Evolutionary conservation across 2,113 vertebrate species (phyloP).

Genomic region (Hippoglossus stenolepis): DNA sequence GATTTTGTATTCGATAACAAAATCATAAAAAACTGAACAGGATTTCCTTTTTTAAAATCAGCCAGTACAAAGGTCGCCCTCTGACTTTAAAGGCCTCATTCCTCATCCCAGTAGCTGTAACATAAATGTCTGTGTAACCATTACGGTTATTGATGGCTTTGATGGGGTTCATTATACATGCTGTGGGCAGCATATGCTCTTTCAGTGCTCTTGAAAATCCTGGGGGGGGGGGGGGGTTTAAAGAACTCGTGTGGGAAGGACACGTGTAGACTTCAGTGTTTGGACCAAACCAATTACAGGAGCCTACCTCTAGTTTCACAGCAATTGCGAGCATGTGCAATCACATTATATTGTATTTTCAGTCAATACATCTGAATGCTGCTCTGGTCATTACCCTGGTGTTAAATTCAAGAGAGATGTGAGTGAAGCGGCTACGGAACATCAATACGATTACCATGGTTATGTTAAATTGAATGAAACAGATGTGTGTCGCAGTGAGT

Average conservation of each 20-base stretch:
- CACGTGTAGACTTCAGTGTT: slow-evolving; percentile 29
- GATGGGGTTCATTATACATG: slow-evolving; percentile 79
- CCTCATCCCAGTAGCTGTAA: slow-evolving; percentile 74
- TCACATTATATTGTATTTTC: background rate
- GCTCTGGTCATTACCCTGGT: slow-evolving; percentile 11
- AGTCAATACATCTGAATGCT: slow-evolving; percentile 34
- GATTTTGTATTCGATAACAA: slow-evolving; percentile 21
- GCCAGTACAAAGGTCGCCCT: slow-evolving; percentile 64
- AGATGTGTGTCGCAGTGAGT: background rate
- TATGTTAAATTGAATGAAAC: background rate
- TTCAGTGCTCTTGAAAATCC: slow-evolving; percentile 66
- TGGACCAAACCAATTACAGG: slow-evolving; percentile 41
- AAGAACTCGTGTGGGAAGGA: slow-evolving; percentile 64
- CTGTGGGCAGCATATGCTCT: slow-evolving; percentile 77
- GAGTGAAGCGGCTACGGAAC: background rate
- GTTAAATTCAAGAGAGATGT: slow-evolving; percentile 29
- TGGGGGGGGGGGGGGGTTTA: slow-evolving; percentile 19
- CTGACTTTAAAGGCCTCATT: slow-evolving; percentile 67
- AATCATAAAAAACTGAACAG: too few relatives aligned
- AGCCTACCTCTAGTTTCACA: slow-evolving; percentile 11
- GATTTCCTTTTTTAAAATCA: too few relatives aligned
- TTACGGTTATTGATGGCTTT: slow-evolving; percentile 82
- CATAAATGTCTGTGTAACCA: slow-evolving; percentile 78
- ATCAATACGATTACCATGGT: background rate
- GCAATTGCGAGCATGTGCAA: slow-evolving; percentile 7